Percentiles rank a stretch among this genome's conserved stretches.
These are phyloP conservation scores for Neomicropteryx cornuta DNA, from an alignment of 1,140 invertebrate species.

Conservation along the genomic window DNA sequence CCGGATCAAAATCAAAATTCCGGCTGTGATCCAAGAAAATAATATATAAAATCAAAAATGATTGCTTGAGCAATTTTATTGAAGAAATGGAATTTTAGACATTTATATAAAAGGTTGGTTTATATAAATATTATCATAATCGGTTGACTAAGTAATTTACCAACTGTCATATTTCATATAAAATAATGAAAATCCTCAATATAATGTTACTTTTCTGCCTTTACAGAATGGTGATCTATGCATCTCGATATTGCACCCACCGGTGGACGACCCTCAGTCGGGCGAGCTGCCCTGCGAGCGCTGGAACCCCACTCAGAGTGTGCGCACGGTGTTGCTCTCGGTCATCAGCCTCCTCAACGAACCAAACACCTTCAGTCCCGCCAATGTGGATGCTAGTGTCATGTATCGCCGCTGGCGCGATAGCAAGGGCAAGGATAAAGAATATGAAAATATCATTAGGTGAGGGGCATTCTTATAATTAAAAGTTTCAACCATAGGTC, in stretches of 20 bases:
- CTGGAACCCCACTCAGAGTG: constrained; percentile 99
- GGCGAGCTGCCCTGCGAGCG: constrained; percentile 97
- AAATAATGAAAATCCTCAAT: no score
- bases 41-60: no score
- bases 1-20: no score
- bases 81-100: no score
- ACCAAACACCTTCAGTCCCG: constrained; percentile 98
- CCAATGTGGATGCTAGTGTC: constrained; percentile 98
- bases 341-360: constrained; percentile 98
- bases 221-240: constrained; percentile 96
- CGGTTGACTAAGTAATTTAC: no score
- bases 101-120: no score
- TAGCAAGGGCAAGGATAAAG: constrained; percentile 95
- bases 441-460: constrained; percentile 99
- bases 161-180: no score
- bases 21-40: no score
- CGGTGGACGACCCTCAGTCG: constrained; percentile 97
- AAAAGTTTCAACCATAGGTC: neutral
- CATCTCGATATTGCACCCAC: constrained; percentile 98
- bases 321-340: constrained; percentile 93
- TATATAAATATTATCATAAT: no score
- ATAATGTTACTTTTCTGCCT: constrained; percentile 7
- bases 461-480: constrained; percentile 26
- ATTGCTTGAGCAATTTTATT: no score
- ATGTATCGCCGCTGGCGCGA: constrained; percentile 99